phyloP scores from a whole-genome alignment of 2,888 invertebrate species.

The Tupiocoris notatus region DNA sequence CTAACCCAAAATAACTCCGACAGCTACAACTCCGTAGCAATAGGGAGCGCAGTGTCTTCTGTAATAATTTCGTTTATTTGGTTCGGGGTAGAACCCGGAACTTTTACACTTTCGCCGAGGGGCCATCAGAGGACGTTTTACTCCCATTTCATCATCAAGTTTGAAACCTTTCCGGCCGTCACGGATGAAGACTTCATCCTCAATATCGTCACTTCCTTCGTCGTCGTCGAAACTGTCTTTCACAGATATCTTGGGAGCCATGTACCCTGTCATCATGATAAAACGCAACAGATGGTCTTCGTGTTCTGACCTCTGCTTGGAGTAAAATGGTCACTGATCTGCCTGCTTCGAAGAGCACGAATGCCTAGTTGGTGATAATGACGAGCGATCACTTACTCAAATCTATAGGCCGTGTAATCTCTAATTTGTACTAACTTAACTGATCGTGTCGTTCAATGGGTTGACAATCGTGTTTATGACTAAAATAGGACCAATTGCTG shows the following conservation, averaged over 20 bases:
- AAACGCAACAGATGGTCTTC: slow-evolving; percentile 31
- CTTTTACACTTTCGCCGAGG: slow-evolving; percentile 63
- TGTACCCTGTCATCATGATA: slow-evolving; percentile 34
- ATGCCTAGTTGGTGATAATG: too few species aligned
- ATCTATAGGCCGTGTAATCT: too few species aligned
- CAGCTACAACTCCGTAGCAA: slow-evolving; percentile 64
- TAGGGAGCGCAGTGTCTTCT: slow-evolving; percentile 61
- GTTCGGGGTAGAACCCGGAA: slow-evolving; percentile 50
- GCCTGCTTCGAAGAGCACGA: too few species aligned
- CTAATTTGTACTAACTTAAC: too few species aligned
- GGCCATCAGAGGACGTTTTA: slow-evolving; percentile 72
- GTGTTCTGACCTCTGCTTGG: too few species aligned
- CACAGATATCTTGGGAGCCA: slow-evolving; percentile 60
- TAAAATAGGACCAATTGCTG: too few species aligned
- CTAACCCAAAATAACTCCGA: slow-evolving; percentile 61
- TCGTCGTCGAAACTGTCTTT: slow-evolving; percentile 68
- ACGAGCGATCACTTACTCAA: too few species aligned
- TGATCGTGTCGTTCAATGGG: too few species aligned
- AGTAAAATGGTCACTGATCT: too few species aligned
- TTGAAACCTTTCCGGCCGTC: slow-evolving; percentile 67
- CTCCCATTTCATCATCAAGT: slow-evolving; percentile 65
- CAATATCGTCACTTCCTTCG: slow-evolving; percentile 71
- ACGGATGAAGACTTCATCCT: slow-evolving; percentile 74
- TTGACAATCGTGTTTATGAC: too few species aligned
- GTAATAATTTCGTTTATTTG: slow-evolving; percentile 43